phyloP scores from a whole-genome alignment of 2,113 vertebrate genomes.

The Tamias sibiricus region DNA sequence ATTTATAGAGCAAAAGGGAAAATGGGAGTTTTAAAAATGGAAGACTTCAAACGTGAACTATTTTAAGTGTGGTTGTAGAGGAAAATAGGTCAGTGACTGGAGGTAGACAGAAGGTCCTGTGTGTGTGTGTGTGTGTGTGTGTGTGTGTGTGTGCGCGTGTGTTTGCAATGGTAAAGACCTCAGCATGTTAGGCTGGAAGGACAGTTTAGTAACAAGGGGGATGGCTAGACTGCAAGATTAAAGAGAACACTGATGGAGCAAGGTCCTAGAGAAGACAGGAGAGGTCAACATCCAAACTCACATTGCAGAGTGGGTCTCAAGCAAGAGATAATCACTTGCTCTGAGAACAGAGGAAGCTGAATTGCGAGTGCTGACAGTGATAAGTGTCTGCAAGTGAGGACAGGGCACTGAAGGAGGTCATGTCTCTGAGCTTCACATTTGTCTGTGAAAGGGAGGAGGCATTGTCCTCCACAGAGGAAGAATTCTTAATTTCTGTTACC shows the following conservation, averaged over 20 bases:
- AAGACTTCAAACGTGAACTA: background rate
- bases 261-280: background rate
- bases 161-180: background rate
- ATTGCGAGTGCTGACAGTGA: background rate
- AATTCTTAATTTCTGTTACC: background rate
- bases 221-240: background rate
- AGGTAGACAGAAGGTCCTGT: background rate
- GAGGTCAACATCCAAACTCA: background rate
- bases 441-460: background rate
- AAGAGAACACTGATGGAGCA: background rate
- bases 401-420: background rate
- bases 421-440: background rate
- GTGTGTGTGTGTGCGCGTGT: background rate
- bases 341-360: background rate
- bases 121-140: too few species aligned
- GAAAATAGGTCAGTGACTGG: conserved; percentile 15
- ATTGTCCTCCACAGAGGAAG: background rate
- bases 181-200: background rate
- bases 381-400: background rate
- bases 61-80: background rate
- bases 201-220: background rate
- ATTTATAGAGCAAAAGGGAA: conserved; percentile 14
- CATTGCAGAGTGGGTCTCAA: background rate
- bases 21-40: background rate
- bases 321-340: background rate